These are phyloP conservation scores for Drosophila gaucha DNA, from an alignment of 2,888 invertebrate species.

Conservation along the genomic window DNA sequence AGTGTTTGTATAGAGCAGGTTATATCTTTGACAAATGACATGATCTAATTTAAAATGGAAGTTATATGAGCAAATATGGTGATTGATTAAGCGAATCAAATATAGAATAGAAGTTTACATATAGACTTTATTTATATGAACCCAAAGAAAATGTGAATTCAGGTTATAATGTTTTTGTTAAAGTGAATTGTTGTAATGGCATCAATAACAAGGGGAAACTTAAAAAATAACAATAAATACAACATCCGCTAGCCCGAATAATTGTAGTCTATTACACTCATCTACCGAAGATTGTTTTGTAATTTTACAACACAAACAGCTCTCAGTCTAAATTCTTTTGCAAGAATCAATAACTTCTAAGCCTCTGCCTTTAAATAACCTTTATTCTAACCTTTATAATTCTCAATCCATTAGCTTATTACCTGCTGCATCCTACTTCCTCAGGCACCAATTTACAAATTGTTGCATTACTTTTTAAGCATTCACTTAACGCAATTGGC, in stretches of 20 bases:
- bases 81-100: neutral
- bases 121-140: no score
- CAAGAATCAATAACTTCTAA: neutral
- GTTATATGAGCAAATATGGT: neutral
- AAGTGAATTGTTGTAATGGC: no score
- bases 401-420: constrained; percentile 1
- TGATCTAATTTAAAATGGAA: neutral
- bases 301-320: no score
- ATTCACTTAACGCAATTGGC: constrained; percentile 29
- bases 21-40: neutral
- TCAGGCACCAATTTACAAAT: constrained; percentile 1
- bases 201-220: no score
- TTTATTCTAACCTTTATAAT: neutral
- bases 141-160: no score
- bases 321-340: neutral
- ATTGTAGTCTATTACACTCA: no score
- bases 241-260: no score
- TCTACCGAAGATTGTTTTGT: no score
- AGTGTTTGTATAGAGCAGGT: neutral
- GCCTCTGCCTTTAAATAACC: no score
- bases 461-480: constrained; percentile 4
- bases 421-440: neutral
- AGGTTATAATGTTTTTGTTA: no score
- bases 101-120: no score
- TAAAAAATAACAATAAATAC: no score